phyloP scores from a whole-genome alignment of 92 coral and sea anemone species.

The Actinostola sp. region DNA sequence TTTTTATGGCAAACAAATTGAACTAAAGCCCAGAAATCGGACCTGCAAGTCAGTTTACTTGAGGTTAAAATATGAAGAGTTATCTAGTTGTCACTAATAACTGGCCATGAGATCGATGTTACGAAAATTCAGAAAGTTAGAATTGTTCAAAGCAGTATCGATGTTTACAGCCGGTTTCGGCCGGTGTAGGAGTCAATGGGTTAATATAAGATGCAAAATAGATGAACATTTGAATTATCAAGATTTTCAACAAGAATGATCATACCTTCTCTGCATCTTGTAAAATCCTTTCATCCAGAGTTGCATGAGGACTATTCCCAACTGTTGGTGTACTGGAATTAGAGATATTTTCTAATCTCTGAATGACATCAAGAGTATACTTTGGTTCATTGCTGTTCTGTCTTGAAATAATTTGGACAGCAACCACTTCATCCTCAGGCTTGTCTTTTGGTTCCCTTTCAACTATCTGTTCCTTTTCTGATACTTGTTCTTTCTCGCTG shows the following conservation, averaged over 20 bases:
- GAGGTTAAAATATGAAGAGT: no score
- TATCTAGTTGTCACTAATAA: no score
- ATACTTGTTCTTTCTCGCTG: constrained; percentile 51
- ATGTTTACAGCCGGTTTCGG: no score
- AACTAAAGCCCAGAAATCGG: no score
- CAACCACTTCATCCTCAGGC: constrained; percentile 22
- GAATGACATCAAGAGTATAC: constrained; percentile 40
- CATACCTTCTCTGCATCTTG: constrained; percentile 65
- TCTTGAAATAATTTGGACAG: constrained; percentile 23
- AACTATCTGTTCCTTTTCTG: constrained; percentile 56
- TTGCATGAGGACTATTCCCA: constrained; percentile 76
- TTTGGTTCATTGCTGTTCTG: constrained; percentile 55
- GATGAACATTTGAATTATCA: no score
- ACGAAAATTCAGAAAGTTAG: no score
- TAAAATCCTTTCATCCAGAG: constrained; percentile 63
- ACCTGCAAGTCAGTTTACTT: no score
- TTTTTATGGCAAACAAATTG: no score
- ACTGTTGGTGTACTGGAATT: constrained; percentile 41
- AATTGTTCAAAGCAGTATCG: no score
- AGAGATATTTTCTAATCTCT: constrained; percentile 66
- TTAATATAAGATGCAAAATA: no score
- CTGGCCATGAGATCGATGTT: no score
- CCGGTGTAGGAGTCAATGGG: no score
- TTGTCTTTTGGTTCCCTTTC: constrained; percentile 58
- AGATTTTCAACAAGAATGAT: neutral